These are phyloP conservation scores for Conchocele bisecta DNA, from an alignment of 2,888 invertebrate genomes.

Conservation along the genomic window DNA sequence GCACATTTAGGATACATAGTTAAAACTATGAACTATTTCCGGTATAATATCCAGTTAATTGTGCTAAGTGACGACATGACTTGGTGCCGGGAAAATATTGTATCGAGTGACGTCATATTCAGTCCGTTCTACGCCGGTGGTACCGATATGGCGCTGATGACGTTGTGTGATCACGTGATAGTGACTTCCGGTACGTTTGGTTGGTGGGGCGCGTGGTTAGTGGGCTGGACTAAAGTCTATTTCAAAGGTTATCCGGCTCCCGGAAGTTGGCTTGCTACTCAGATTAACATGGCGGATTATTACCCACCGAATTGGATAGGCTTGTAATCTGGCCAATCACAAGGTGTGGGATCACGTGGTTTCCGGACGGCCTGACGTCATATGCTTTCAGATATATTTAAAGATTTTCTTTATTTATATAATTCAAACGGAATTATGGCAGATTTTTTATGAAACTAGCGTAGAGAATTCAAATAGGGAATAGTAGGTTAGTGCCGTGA, in stretches of 20 bases:
- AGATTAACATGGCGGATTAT: constrained; percentile 56
- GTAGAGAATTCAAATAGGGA: no score
- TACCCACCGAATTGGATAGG: constrained; percentile 63
- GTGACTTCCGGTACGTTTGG: constrained; percentile 78
- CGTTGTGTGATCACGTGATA: constrained; percentile 83
- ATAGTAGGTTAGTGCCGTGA: no score
- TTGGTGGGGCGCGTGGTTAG: constrained; percentile 78
- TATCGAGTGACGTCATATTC: constrained; percentile 45
- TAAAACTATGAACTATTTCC: constrained; percentile 60
- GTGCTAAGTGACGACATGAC: constrained; percentile 61
- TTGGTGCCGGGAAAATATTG: constrained; percentile 57
- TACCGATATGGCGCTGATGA: constrained; percentile 63
- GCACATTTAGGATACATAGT: constrained; percentile 56
- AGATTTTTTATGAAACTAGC: no score
- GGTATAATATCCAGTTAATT: constrained; percentile 56
- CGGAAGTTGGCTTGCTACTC: constrained; percentile 52
- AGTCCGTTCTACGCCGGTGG: constrained; percentile 43
- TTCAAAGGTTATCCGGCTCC: constrained; percentile 58
- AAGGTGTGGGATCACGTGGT: no score
- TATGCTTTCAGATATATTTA: no score
- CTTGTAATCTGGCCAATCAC: no score
- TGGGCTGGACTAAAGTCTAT: constrained; percentile 70
- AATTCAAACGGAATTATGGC: no score
- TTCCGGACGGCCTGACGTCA: no score
- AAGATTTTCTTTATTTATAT: no score